phyloP scores from a whole-genome alignment of 2,797 vertebrate species.

The Ceryle rudis region DNA sequence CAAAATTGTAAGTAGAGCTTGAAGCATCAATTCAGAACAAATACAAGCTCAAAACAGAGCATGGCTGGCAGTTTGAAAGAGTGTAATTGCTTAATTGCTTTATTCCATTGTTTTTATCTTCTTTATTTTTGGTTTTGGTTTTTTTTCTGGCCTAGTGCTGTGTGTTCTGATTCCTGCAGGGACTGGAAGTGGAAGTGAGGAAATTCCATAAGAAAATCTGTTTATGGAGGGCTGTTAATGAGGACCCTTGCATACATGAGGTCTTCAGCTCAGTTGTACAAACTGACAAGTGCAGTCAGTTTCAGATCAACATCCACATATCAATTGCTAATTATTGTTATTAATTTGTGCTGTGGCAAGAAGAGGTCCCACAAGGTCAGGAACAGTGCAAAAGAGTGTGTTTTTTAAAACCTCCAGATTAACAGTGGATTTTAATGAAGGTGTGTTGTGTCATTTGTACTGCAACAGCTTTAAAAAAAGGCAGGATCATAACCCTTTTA shows the following conservation, averaged over 20 bases:
- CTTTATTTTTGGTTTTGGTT: too few species aligned
- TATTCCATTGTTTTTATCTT: slow-evolving; percentile 13
- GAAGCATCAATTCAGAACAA: neutral
- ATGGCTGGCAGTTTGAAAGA: neutral
- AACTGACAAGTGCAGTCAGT: neutral
- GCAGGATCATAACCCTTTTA: neutral
- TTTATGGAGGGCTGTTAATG: neutral
- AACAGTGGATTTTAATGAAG: neutral
- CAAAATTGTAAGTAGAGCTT: slow-evolving; percentile 22
- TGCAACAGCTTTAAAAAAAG: neutral
- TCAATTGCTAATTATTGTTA: neutral
- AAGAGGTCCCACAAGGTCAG: neutral
- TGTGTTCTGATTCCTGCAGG: neutral
- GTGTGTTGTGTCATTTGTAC: neutral
- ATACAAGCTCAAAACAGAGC: neutral
- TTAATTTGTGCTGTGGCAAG: neutral
- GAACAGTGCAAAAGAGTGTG: neutral
- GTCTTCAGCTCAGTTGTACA: neutral
- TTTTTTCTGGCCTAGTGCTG: neutral
- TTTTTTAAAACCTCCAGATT: neutral
- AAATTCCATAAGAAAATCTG: neutral
- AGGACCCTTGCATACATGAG: neutral
- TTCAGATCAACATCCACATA: neutral
- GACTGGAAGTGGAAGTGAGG: neutral
- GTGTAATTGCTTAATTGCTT: neutral